Conservation (phyloP, 2,113 vertebrate genomes). For the Hypanus sabinus region DNA sequence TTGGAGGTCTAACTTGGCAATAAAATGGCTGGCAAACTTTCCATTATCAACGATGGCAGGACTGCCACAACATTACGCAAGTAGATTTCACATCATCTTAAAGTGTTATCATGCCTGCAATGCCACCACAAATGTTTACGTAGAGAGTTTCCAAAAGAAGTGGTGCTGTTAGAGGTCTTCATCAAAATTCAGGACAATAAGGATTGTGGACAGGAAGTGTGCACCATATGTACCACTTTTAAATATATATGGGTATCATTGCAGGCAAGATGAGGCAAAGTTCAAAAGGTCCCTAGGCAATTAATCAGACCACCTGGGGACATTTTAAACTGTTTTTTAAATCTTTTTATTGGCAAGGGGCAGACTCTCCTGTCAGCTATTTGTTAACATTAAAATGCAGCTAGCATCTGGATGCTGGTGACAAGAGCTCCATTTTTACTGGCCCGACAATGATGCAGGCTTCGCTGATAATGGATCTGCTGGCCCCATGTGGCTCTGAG, state of each 20-base stretch:
- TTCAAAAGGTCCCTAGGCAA: conserved; percentile 1
- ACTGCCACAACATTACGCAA: neutral
- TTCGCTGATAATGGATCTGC: neutral
- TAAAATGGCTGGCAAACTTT: neutral
- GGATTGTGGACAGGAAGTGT: neutral
- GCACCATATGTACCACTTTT: neutral
- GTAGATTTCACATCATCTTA: neutral
- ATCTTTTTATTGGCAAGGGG: conserved; percentile 9
- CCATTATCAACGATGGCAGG: neutral
- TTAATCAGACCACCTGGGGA: neutral
- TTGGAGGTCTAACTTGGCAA: neutral
- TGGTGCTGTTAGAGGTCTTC: neutral
- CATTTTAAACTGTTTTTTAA: neutral
- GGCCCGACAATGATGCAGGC: neutral
- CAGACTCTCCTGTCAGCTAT: neutral
- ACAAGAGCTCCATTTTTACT: neutral
- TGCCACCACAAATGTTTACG: neutral
- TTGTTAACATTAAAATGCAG: neutral
- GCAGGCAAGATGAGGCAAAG: neutral
- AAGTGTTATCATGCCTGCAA: too few relatives aligned
- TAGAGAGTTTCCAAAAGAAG: neutral
- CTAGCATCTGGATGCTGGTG: neutral
- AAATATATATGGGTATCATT: neutral
- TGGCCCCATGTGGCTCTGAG: conserved; percentile 17
- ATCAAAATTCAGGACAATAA: neutral